Base-by-base conservation (phyloP, 2,888 invertebrate species). In the Melinaea menophilus region DNA sequence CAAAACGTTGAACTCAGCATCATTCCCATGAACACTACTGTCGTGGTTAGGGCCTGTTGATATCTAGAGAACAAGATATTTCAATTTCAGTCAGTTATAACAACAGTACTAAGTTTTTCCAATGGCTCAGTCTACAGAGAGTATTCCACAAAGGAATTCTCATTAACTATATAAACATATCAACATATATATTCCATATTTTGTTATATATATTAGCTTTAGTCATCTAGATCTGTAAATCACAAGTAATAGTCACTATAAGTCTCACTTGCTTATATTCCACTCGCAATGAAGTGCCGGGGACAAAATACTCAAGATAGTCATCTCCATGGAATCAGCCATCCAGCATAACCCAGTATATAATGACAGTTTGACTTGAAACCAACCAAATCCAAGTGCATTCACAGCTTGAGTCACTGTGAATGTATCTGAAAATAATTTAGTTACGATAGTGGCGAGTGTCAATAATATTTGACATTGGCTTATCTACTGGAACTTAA, bases 311-410 rank as follows among this genome's bases (percentile, higher is more conserved):
- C 97, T 97, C 47, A 98, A 89, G 75, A 99, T 97, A 78, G 98
- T 98, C 97, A 98, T 98, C 89, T 98, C 98, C 98, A 98, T 98
- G 62, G 98, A 97, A 84, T 98, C 98, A 0, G 98, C 97, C 98
- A 98, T 98, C 98, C 97, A 96, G 79, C 96, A 96, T 1, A 96
- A 88, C 0, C 97, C 97, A 22, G 96, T 96, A 77, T 95, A 95
- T 22, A 96, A 88, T 0, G 96, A 96, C 56, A 97, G 81, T 80
- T 96, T 96, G 0, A 96, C 95, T 93, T 97, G 97, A 80, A 97
- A 97, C 93, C 95, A 96, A 46, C 97, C 97, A 84, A 97, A 97
- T 2, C 97, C 97, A 55, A 96, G 91, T 0, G 95, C 94, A 86
- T 96, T 96, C 31, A 97, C 96, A 47, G 96, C 96, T 86, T 96